phyloP scores from a whole-genome alignment of 2,113 vertebrate species.

The Ellobius talpinus region DNA sequence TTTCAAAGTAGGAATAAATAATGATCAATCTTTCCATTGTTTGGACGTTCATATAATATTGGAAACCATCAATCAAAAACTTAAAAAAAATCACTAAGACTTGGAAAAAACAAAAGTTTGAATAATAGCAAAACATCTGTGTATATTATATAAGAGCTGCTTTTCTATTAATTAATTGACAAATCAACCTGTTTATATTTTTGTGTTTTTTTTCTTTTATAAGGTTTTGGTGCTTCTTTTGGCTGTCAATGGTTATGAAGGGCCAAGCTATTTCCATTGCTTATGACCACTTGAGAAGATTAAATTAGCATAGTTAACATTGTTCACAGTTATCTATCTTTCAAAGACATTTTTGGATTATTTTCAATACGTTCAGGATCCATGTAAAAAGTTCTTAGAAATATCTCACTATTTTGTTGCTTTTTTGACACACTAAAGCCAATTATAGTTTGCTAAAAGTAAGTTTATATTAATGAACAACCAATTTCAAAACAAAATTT shows the following conservation, averaged over 20 bases:
- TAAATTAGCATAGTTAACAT: background rate
- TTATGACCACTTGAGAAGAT: background rate
- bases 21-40: background rate
- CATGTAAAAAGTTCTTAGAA: slow-evolving; percentile 30
- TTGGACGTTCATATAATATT: background rate
- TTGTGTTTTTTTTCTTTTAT: background rate
- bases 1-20: background rate
- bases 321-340: background rate
- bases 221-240: slow-evolving; percentile 34
- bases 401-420: slow-evolving; percentile 8
- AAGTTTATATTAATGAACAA: slow-evolving; percentile 62
- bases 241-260: background rate
- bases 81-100: background rate
- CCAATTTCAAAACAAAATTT: slow-evolving; percentile 55
- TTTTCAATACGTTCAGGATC: background rate
- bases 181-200: background rate
- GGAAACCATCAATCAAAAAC: background rate
- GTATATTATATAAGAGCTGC: background rate
- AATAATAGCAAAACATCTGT: background rate
- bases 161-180: slow-evolving; percentile 21
- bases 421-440: slow-evolving; percentile 14
- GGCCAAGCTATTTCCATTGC: background rate
- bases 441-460: slow-evolving; percentile 44
- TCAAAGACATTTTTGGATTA: slow-evolving; percentile 33
- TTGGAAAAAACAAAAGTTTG: slow-evolving; percentile 21